Percentiles rank a stretch among this genome's conserved stretches.
These are phyloP conservation scores for Macrophya annulata DNA, from an alignment of 2,888 invertebrate genomes.

Conservation along the genomic window DNA sequence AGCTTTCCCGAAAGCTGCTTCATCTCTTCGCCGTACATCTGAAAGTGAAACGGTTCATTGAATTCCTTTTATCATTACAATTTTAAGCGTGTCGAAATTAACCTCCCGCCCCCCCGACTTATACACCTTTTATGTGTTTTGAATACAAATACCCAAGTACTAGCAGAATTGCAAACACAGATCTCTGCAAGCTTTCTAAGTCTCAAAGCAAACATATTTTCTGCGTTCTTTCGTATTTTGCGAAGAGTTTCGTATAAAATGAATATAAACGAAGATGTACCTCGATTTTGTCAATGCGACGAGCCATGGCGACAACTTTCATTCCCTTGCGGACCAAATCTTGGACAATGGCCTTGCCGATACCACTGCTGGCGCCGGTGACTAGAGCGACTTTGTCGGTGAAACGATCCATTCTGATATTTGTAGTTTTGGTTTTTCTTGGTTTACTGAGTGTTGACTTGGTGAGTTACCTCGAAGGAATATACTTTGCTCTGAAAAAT, in stretches of 20 bases:
- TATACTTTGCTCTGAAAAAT: neutral
- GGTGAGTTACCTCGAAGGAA: conserved; percentile 33
- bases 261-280: conserved; percentile 57
- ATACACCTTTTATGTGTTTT: neutral
- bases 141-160: neutral
- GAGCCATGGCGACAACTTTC: conserved; percentile 78
- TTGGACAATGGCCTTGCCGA: conserved; percentile 41
- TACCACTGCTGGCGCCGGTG: conserved; percentile 51
- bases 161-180: neutral
- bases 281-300: conserved; percentile 75
- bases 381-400: conserved; percentile 48
- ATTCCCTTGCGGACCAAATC: conserved; percentile 63
- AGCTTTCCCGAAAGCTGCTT: conserved; percentile 72
- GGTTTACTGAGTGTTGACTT: neutral
- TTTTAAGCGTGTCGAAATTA: neutral
- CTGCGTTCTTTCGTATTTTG: neutral
- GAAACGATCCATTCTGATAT: conserved; percentile 41
- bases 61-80: neutral
- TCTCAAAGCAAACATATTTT: neutral
- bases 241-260: conserved; percentile 16
- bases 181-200: neutral
- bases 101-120: too few relatives aligned
- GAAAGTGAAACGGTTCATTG: neutral
- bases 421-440: conserved; percentile 28
- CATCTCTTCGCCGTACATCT: conserved; percentile 65